A percentile compares a stretch with the other conserved stretches of the same genome.
Evolutionary conservation across 2,113 vertebrate genomes (phyloP).

Genomic region (Epinephelus fuscoguttatus): DNA sequence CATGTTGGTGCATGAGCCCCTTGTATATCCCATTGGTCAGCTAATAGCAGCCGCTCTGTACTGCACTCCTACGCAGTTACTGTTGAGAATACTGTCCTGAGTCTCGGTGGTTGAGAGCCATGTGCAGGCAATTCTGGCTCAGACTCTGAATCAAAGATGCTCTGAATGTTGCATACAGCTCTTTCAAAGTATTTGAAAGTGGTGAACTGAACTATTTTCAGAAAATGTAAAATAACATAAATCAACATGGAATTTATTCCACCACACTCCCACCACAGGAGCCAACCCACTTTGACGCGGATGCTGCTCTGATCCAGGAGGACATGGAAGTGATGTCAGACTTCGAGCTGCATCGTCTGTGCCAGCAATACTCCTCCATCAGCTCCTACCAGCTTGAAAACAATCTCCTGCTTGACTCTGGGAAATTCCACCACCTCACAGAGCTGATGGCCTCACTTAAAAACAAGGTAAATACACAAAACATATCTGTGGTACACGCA

Average conservation of each 20-base stretch:
- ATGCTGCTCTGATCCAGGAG: conserved; percentile 93
- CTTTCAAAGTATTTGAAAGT: not conserved
- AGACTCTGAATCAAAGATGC: too few species aligned
- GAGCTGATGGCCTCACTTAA: conserved; percentile 88
- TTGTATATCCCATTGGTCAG: too few species aligned
- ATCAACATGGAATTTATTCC: not conserved
- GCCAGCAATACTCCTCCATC: conserved; percentile 90
- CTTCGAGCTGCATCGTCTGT: conserved; percentile 95
- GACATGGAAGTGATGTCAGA: conserved; percentile 99
- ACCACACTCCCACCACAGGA: conserved; percentile 82
- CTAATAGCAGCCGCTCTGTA: too few species aligned
- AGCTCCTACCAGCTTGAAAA: conserved; percentile 88
- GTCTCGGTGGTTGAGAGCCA: too few species aligned
- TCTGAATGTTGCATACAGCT: too few species aligned
- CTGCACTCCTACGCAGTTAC: too few species aligned
- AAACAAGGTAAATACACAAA: conserved; percentile 84
- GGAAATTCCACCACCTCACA: conserved; percentile 91
- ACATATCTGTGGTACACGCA: not conserved
- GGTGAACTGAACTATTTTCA: too few species aligned
- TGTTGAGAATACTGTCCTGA: too few species aligned
- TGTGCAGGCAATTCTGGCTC: too few species aligned
- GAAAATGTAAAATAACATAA: not conserved
- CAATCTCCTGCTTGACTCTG: conserved; percentile 91
- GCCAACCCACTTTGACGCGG: conserved; percentile 92
- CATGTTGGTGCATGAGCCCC: too few species aligned